phyloP scores from a whole-genome alignment of 2,113 vertebrate genomes.

The Alethe castanea region DNA sequence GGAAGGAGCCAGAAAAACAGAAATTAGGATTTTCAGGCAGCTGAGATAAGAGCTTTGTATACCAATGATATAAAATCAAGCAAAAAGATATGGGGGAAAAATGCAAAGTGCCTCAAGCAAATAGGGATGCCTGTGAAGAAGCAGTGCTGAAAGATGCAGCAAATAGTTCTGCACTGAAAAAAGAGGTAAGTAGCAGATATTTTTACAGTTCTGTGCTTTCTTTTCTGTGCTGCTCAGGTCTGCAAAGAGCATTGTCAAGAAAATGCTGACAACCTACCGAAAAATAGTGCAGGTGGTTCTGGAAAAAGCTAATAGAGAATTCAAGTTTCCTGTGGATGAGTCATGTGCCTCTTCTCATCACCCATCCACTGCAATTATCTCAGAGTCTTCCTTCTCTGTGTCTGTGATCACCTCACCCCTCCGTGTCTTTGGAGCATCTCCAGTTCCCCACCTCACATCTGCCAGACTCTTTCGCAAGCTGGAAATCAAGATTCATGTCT shows the following conservation, averaged over 20 bases:
- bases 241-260: not conserved
- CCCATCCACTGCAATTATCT: not conserved
- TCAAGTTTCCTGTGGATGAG: not conserved
- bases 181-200: not conserved
- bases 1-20: not conserved
- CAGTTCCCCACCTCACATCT: not conserved
- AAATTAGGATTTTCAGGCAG: not conserved
- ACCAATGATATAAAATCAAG: not conserved
- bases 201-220: not conserved
- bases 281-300: not conserved
- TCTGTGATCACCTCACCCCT: accelerated
- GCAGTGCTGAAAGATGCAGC: not conserved
- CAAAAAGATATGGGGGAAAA: not conserved
- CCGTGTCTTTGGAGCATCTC: not conserved
- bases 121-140: not conserved
- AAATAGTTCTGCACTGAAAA: not conserved
- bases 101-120: not conserved
- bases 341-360: not conserved
- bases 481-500: not conserved
- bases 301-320: not conserved
- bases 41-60: not conserved
- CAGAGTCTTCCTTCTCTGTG: not conserved
- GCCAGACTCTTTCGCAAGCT: not conserved
- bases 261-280: not conserved
- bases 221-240: not conserved